phyloP scores from a whole-genome alignment of 2,888 invertebrate genomes.

The Falcaria lacertinaria region DNA sequence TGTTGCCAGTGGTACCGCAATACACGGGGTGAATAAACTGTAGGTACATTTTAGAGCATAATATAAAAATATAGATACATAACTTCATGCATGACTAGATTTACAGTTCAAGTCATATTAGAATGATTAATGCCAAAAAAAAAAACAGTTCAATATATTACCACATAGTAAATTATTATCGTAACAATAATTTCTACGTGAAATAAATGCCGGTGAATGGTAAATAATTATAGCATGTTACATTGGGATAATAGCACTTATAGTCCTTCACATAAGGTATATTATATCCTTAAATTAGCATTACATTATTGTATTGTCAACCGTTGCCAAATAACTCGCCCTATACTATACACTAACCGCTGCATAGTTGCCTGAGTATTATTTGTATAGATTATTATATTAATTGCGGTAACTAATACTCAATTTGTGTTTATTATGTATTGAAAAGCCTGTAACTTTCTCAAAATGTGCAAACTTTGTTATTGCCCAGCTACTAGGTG shows the following conservation, averaged over 20 bases:
- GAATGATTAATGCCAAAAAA: conserved; percentile 2
- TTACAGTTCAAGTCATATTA: conserved; percentile 17
- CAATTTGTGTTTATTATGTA: conserved; percentile 29
- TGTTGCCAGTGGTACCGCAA: too few relatives aligned
- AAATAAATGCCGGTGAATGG: too few relatives aligned
- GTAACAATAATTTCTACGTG: too few relatives aligned
- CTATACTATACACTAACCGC: conserved; percentile 58
- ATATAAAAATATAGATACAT: conserved; percentile 37
- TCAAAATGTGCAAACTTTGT: conserved; percentile 73
- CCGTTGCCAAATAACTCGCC: conserved; percentile 70
- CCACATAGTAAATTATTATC: too few relatives aligned
- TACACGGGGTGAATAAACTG: conserved; percentile 19
- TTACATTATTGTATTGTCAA: conserved; percentile 72
- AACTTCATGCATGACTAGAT: conserved; percentile 53
- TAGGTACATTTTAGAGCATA: conserved; percentile 24
- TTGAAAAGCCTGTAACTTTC: conserved; percentile 21
- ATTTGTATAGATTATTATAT: conserved; percentile 32
- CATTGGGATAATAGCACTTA: too few relatives aligned
- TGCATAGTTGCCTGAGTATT: conserved; percentile 58
- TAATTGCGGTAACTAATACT: conserved; percentile 50
- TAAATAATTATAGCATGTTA: too few relatives aligned
- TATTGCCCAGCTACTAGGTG: conserved; percentile 31
- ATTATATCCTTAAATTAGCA: conserved; percentile 55
- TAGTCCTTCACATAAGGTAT: conserved; percentile 20
- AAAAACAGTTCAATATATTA: conserved; percentile 9